These are phyloP conservation scores for Philypnodon macrostomus DNA, from an alignment of 2,797 vertebrate genomes.

Conservation along the genomic window DNA sequence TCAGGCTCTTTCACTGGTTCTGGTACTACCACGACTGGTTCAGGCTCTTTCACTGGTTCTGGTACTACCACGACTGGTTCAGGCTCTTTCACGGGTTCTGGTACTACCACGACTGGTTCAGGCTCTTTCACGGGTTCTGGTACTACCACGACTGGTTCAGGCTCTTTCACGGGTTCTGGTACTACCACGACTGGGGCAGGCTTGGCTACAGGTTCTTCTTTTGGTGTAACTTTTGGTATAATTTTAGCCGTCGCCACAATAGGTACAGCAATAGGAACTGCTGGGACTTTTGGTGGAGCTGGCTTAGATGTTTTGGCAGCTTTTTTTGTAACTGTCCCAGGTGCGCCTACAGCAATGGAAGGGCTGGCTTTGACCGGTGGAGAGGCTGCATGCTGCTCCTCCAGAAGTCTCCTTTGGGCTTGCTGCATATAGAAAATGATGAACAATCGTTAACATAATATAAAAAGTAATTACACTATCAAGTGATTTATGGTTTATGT, in stretches of 20 bases:
- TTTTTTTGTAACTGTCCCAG: constrained; percentile 40
- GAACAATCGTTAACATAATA: not conserved
- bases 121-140: constrained; percentile 23
- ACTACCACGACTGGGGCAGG: not conserved
- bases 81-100: constrained; percentile 19
- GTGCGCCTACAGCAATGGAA: constrained; percentile 45
- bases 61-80: constrained; percentile 7
- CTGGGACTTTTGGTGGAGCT: constrained; percentile 11
- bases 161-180: constrained; percentile 2
- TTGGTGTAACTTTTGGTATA: constrained; percentile 11
- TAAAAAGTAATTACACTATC: too few relatives aligned
- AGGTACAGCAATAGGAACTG: too few relatives aligned
- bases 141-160: constrained; percentile 17
- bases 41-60: not conserved
- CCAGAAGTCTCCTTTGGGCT: constrained; percentile 60
- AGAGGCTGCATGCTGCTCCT: constrained; percentile 58
- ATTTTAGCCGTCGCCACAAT: too few relatives aligned
- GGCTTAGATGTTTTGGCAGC: constrained; percentile 4
- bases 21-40: constrained; percentile 3
- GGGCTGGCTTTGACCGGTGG: constrained; percentile 53
- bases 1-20: constrained; percentile 38
- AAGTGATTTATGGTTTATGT: too few relatives aligned
- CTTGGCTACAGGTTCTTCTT: not conserved
- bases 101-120: constrained; percentile 17
- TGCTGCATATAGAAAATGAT: constrained; percentile 51